phyloP scores from a whole-genome alignment of 2,888 invertebrate species.

The Candidula unifasciata region DNA sequence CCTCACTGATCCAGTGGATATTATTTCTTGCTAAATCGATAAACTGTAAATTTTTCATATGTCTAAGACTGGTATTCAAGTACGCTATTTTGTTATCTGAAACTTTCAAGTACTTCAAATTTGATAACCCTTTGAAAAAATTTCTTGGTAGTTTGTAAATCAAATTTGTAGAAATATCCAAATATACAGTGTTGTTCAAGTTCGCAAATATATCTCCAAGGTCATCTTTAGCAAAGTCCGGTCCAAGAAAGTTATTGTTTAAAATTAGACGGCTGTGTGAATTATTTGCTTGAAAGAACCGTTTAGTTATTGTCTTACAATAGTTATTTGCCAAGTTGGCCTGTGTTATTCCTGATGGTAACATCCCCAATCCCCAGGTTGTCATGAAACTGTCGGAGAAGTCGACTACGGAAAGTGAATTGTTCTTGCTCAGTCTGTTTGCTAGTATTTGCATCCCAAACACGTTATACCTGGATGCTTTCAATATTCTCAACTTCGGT shows the following conservation, averaged over 20 bases:
- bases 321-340: constrained; percentile 7
- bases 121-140: constrained; percentile 17
- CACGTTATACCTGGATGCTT: not conserved
- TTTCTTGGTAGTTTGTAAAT: constrained; percentile 10
- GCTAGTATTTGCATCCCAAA: constrained; percentile 34
- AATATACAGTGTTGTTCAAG: not conserved
- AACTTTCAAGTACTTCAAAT: not conserved
- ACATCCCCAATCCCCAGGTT: not conserved
- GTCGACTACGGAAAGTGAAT: not conserved
- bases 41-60: constrained; percentile 12
- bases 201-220: not conserved
- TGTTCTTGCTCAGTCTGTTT: not conserved
- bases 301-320: not conserved
- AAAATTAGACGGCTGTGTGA: not conserved
- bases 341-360: not conserved
- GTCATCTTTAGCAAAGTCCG: constrained; percentile 6
- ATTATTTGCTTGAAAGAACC: not conserved
- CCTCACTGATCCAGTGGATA: constrained; percentile 8
- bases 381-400: constrained; percentile 28
- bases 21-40: constrained; percentile 21
- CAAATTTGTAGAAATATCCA: constrained; percentile 34
- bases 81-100: not conserved
- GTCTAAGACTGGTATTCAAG: not conserved
- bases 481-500: constrained; percentile 5
- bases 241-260: constrained; percentile 25